Evolutionary conservation across 2,797 vertebrate species (phyloP), one percentile per base, ranked within the genome.

Genomic region (Anguilla anguilla): DNA sequence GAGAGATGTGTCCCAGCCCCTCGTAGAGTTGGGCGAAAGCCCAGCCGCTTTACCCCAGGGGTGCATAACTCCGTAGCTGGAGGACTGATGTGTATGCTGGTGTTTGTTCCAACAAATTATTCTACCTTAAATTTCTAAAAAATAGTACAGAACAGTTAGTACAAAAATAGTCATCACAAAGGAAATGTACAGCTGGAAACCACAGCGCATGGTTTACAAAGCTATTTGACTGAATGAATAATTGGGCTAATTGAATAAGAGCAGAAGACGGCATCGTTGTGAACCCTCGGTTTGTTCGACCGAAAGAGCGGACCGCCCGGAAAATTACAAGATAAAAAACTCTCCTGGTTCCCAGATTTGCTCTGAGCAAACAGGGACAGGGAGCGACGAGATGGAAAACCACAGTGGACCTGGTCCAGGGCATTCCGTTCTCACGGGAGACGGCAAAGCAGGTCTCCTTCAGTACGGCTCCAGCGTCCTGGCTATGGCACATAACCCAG

Each of bases 11-110:
- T 39, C 51, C 43, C 46, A 7, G 46, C 19, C 43, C 3, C 81
- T 22, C 9, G 81, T 83, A 53, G 2, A 35, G 69, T 13, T 91
- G 87, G 49, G 43, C 5, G 91, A 91, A 91, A 88, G 89, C 88
- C 89, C 92, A 92, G 89, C 89, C 89, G 90, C 89, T 89, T 28
- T 88, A 88, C 89, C 90, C 91, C 90, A 46, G 22, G 51, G 91
- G 89, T n/a, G 61, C 22, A 22, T n/a, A n/a, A 67, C 25, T 6
- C 0, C 6, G 25, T 64, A 0, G 22, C 61, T n/a, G 25, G 61
- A n/a, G 13, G 59, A 61, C 22, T 22, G 59, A 61, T 22, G 59
- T 61, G 15, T 19, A 17, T 22, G 59, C 15, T 61, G 59, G 59
- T 22, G 25, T n/a, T n/a, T n/a, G 61, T 67, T 67, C 61, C 61